phyloP scores from a whole-genome alignment of 2,888 invertebrate species.

The Andrena haemorrhoa region DNA sequence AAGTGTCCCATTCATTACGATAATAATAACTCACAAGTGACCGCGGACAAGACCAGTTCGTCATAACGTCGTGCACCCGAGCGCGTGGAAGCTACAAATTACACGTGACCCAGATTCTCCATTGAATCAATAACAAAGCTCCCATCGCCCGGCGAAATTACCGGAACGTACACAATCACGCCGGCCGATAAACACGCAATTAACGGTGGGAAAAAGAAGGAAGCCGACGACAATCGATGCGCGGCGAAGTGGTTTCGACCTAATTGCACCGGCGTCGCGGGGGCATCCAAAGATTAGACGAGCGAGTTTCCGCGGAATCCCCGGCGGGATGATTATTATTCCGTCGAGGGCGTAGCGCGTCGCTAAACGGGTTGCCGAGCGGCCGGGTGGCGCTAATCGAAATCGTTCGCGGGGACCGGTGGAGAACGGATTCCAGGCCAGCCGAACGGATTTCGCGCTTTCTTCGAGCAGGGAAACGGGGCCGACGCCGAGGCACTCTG shows the following conservation, averaged over 20 bases:
- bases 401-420: background rate
- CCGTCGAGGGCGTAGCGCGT: background rate
- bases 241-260: slow-evolving; percentile 5
- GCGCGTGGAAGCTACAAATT: background rate
- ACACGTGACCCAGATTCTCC: slow-evolving; percentile 4
- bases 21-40: background rate
- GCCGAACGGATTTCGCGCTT: background rate
- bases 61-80: background rate
- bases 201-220: background rate
- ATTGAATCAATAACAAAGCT: slow-evolving; percentile 7
- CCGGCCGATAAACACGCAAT: slow-evolving; percentile 19
- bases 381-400: background rate
- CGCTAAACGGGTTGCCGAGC: slow-evolving; percentile 7
- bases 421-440: background rate
- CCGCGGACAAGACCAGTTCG: background rate
- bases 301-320: background rate
- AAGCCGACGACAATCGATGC: background rate
- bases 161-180: slow-evolving; percentile 2
- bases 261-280: slow-evolving; percentile 1
- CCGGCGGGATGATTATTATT: slow-evolving; percentile 11
- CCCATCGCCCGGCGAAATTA: background rate
- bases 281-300: background rate
- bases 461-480: background rate
- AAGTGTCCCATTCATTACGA: background rate
- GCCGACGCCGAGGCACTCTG: background rate